phyloP scores from a whole-genome alignment of 2,888 invertebrate genomes.

The Tyria jacobaeae region DNA sequence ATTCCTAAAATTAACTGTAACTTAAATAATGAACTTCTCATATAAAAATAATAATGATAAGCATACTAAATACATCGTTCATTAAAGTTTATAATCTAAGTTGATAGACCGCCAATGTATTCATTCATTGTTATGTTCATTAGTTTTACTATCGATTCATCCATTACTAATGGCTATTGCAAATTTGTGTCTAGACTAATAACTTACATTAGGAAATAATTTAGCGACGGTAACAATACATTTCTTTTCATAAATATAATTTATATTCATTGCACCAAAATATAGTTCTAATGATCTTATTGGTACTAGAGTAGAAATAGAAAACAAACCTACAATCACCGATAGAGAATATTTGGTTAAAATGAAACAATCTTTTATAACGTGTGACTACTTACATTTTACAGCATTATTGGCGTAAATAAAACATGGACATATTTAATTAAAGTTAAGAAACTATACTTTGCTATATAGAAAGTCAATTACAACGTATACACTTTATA shows the following conservation, averaged over 20 bases:
- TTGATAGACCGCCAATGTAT: slow-evolving; percentile 81
- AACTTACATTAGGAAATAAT: slow-evolving; percentile 32
- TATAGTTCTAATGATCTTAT: slow-evolving; percentile 38
- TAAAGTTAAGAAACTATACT: slow-evolving; percentile 6
- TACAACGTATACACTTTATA: not conserved
- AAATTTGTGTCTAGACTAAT: slow-evolving; percentile 35
- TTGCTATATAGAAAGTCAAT: not conserved
- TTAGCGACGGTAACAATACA: slow-evolving; percentile 34
- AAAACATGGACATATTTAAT: not conserved
- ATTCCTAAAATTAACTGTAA: slow-evolving; percentile 80
- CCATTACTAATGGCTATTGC: slow-evolving; percentile 47
- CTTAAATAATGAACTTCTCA: slow-evolving; percentile 83
- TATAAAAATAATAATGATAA: slow-evolving; percentile 83
- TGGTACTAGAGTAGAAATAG: slow-evolving; percentile 54
- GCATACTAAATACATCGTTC: slow-evolving; percentile 68
- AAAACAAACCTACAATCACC: slow-evolving; percentile 31
- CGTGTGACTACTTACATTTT: not conserved
- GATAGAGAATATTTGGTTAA: slow-evolving; percentile 39
- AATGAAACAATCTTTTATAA: not conserved
- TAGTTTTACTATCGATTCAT: slow-evolving; percentile 45
- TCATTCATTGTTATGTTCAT: slow-evolving; percentile 64
- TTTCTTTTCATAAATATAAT: slow-evolving; percentile 33
- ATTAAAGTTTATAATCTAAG: slow-evolving; percentile 75
- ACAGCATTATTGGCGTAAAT: slow-evolving; percentile 10
- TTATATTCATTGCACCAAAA: slow-evolving; percentile 52